phyloP scores from a whole-genome alignment of 2,888 invertebrate genomes.

The Ectemnius continuus region DNA sequence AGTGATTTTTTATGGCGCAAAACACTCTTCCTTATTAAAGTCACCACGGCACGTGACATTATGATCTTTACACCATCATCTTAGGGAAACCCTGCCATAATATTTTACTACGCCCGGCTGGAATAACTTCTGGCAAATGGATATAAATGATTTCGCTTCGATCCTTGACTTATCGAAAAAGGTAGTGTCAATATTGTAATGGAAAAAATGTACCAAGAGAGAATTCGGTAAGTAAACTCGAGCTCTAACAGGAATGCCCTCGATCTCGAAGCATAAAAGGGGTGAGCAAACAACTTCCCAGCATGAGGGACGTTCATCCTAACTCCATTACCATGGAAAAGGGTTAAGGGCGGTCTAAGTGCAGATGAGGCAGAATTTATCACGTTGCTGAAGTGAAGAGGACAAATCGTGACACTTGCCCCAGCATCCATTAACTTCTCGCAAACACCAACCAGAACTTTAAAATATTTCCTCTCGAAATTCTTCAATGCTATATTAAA shows the following conservation, averaged over 20 bases:
- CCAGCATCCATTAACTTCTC: not conserved
- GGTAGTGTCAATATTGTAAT: constrained; percentile 15
- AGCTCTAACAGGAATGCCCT: not conserved
- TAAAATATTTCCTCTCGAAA: too few relatives aligned
- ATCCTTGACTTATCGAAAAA: constrained; percentile 15
- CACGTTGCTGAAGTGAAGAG: constrained; percentile 17
- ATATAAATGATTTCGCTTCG: constrained; percentile 65
- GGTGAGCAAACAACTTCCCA: constrained; percentile 52
- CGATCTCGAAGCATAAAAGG: constrained; percentile 22
- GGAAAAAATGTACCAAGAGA: too few relatives aligned
- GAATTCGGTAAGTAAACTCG: not conserved
- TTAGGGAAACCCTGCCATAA: constrained; percentile 26
- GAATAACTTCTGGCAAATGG: constrained; percentile 58
- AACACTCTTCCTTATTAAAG: constrained; percentile 47
- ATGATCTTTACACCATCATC: constrained; percentile 41
- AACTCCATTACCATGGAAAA: constrained; percentile 53
- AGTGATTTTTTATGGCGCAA: constrained; percentile 33
- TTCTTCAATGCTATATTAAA: too few relatives aligned
- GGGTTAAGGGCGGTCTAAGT: constrained; percentile 58
- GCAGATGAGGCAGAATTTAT: constrained; percentile 54
- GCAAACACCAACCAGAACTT: not conserved
- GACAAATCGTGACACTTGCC: constrained; percentile 2
- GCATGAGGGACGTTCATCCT: constrained; percentile 34
- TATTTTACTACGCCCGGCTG: constrained; percentile 31
- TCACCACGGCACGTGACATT: constrained; percentile 46